Base-by-base conservation (phyloP, 2,888 invertebrate genomes). In the Dicyrtomina minuta region DNA sequence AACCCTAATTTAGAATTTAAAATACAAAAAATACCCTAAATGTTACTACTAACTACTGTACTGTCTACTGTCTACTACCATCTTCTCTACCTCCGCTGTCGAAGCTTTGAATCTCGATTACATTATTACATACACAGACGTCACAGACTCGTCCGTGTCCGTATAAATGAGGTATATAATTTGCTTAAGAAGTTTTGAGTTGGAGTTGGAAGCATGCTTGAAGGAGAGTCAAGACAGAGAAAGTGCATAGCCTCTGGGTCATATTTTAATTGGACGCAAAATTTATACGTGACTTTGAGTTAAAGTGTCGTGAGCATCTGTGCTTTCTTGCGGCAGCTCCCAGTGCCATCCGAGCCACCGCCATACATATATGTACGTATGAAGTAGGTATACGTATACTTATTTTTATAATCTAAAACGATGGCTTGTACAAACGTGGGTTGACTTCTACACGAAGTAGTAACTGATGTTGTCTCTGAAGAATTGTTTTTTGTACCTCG, bases 261-360 rank as follows among this genome's bases (percentile, higher is more conserved):
- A 58, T 58, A 66, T 66, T 58, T 58, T 66, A 66, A 66, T 66
- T 66, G 66, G 56, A 56, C 58, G 58, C 66, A 66, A 58, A 66
- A 66, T 66, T 66, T 58, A 66, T 66, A 66, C 66, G 66, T 66
- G 66, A 66, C 66, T 58, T 58, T 51, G 33, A 17, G 46, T 33
- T n/a, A 41, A 49, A 62, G 62, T 62, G 62, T 62, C 62, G 27
- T n/a, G 15, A 49, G 27, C 62, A 62, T 51, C 44, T 60, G 58
- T 33, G 33, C 27, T 15, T 51, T 8, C 33, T 33, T 8, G 3
- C 8, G 33, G 33, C 33, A 8, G 8, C 33, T 33, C 33, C 33
- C 33, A 33, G 8, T 33, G 33, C 4, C 33, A 33, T 8, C 4
- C 4, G 8, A 5, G 8, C 8, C 3, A 33, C 4, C 33, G 4